Evolutionary conservation across 2,888 invertebrate genomes (phyloP).

Genomic region (Meghimatium bilineatum): DNA sequence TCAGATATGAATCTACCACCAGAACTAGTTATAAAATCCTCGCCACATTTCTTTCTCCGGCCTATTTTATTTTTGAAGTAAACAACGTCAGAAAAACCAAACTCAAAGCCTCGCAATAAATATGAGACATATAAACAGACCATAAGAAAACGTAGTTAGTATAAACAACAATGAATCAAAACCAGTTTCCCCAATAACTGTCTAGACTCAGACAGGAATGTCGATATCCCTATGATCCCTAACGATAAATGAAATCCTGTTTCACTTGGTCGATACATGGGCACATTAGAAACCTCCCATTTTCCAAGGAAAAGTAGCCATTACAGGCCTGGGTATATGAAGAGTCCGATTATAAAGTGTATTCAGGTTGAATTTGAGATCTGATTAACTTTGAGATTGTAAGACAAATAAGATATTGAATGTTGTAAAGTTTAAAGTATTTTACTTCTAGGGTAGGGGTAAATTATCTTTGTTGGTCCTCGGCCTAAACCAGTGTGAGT

Average conservation of each 20-base stretch:
- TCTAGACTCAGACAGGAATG: not conserved
- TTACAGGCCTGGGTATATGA: not conserved
- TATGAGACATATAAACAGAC: not conserved
- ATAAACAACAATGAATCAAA: not conserved
- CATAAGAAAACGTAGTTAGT: not conserved
- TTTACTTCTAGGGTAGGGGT: too few relatives aligned
- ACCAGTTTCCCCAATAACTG: not conserved
- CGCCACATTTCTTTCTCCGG: too few relatives aligned
- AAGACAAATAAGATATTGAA: not conserved
- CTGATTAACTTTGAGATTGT: not conserved
- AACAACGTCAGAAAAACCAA: too few relatives aligned
- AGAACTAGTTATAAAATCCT: too few relatives aligned
- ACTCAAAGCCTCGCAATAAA: not conserved
- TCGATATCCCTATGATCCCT: not conserved
- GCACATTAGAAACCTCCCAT: not conserved
- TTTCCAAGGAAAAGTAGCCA: not conserved
- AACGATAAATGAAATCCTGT: conserved; percentile 1
- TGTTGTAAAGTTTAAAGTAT: not conserved
- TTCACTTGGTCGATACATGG: not conserved
- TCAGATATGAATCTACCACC: too few relatives aligned
- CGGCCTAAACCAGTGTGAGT: too few relatives aligned
- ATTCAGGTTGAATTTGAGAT: not conserved
- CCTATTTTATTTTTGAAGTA: too few relatives aligned
- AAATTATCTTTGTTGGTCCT: too few relatives aligned
- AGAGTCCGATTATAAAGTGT: not conserved